Evolutionary conservation across 2,797 vertebrate genomes (phyloP).

Genomic region (Spea hammondii): DNA sequence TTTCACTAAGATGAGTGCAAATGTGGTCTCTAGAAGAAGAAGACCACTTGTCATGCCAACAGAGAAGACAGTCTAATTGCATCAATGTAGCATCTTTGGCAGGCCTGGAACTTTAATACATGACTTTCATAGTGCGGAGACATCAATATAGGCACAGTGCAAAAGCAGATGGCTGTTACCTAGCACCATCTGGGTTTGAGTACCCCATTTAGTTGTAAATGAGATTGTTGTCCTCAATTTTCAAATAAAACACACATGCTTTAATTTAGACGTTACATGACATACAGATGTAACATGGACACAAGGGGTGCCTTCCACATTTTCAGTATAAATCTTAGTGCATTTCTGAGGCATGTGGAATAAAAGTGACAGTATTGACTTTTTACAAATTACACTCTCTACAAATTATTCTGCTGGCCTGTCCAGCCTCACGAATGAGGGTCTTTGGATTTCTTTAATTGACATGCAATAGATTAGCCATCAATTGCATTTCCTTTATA

Average conservation of each 20-base stretch:
- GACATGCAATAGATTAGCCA: too few relatives aligned
- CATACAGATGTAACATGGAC: background rate
- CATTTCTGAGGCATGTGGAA: background rate
- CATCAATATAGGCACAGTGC: conserved; percentile 35
- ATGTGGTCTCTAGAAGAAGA: conserved; percentile 7
- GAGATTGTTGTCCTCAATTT: conserved; percentile 34
- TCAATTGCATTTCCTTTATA: too few relatives aligned
- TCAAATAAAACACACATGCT: background rate
- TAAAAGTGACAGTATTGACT: background rate
- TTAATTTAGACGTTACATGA: background rate
- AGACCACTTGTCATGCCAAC: background rate
- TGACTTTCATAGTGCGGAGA: conserved; percentile 23
- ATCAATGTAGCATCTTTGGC: conserved; percentile 41
- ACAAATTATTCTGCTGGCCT: background rate
- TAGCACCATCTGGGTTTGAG: conserved; percentile 44
- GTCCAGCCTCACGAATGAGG: too few relatives aligned
- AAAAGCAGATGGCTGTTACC: conserved; percentile 39
- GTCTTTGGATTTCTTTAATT: too few relatives aligned
- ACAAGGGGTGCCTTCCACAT: background rate
- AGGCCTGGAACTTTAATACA: conserved; percentile 29
- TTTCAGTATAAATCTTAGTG: background rate
- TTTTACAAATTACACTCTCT: background rate
- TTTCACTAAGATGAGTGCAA: background rate
- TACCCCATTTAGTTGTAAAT: conserved; percentile 17
- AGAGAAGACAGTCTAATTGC: background rate